Evolutionary conservation across 1,140 invertebrate species (phyloP).

Genomic region (Drosophila bocqueti): DNA sequence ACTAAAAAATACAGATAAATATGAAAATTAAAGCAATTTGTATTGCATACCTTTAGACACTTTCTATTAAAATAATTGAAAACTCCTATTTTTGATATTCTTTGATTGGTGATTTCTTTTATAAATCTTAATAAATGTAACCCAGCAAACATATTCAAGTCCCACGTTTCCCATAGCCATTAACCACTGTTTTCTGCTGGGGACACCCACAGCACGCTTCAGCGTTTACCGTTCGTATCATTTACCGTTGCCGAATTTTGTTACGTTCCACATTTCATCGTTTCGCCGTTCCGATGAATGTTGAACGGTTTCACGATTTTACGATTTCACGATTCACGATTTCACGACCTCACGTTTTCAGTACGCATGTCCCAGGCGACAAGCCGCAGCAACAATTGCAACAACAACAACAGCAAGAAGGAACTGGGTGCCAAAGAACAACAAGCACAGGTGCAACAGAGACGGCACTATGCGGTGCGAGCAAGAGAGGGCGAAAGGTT

Average conservation of each 20-base stretch:
- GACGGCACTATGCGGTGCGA: background rate
- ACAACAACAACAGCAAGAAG: conserved; percentile 9
- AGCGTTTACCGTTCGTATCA: conserved; percentile 31
- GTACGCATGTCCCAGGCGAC: conserved; percentile 48
- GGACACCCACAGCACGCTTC: conserved; percentile 3
- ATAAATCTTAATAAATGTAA: background rate
- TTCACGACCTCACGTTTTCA: conserved; percentile 41
- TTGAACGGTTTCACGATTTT: conserved; percentile 20
- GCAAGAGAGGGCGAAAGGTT: conserved; percentile 22
- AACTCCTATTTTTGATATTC: background rate
- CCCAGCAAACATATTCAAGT: background rate
- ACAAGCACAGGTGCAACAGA: conserved; percentile 14
- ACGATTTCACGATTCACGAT: conserved; percentile 33
- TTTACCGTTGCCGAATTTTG: conserved; percentile 20
- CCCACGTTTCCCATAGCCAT: background rate
- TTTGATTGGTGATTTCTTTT: background rate
- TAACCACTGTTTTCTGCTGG: background rate
- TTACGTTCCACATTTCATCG: conserved; percentile 31
- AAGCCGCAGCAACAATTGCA: conserved; percentile 15
- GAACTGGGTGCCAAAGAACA: conserved; percentile 25
- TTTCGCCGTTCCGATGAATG: conserved; percentile 36
- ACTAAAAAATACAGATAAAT: too few relatives aligned
- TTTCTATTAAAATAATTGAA: background rate
- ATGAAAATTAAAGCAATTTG: too few relatives aligned
- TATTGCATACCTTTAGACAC: background rate